Evolutionary conservation across 2,888 invertebrate species (phyloP).

Genomic region (Crematogaster levior): DNA sequence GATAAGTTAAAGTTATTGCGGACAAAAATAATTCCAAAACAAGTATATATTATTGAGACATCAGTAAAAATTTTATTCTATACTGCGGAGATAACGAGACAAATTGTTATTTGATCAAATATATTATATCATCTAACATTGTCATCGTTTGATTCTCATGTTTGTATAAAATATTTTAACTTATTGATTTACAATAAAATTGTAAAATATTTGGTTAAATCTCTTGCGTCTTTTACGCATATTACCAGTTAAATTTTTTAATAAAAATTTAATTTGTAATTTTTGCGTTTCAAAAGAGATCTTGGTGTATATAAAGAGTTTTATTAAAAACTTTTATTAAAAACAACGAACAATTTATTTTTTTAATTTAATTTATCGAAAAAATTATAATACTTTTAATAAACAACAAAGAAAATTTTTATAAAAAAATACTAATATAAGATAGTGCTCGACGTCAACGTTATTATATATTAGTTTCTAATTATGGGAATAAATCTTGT

Average conservation of each 20-base stretch:
- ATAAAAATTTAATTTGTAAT: neutral
- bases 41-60: conserved; percentile 67
- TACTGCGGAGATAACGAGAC: neutral
- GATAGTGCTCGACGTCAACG: neutral
- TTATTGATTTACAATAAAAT: conserved; percentile 20
- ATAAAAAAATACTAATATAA: neutral
- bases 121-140: neutral
- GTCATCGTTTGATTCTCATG: neutral
- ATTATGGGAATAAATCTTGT: conserved; percentile 65
- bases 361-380: neutral
- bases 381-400: neutral
- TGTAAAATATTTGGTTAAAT: neutral
- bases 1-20: conserved; percentile 37
- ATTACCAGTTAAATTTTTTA: neutral
- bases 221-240: neutral
- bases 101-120: conserved; percentile 11
- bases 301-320: neutral
- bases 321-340: neutral
- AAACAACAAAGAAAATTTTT: conserved; percentile 3
- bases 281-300: neutral
- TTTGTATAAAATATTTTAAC: conserved; percentile 17
- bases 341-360: too few species aligned
- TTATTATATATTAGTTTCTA: neutral
- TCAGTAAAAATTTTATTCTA: conserved; percentile 34
- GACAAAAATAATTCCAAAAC: conserved; percentile 60